Evolutionary conservation across 2,888 invertebrate species (phyloP), one percentile per base, ranked within the genome.

Genomic region (Salpingus planirostris): DNA sequence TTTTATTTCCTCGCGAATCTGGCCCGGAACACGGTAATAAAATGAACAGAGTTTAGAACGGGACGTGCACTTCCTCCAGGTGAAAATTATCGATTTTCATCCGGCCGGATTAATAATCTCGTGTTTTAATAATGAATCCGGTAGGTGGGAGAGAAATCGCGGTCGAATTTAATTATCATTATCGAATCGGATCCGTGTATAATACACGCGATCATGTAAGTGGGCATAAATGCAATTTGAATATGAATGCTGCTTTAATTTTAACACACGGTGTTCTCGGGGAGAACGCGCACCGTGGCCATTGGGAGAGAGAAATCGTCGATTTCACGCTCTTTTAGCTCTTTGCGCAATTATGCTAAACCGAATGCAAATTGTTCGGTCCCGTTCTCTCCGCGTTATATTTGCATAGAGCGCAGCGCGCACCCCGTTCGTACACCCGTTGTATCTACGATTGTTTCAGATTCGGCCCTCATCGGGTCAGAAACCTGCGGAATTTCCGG

Each of bases 301-400:
- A 46, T 47, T 44, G 34, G 36, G 38, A 44, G 39, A 41, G 38
- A 41, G 40, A 40, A 46, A 47, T 47, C 44, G 49, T 39, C 44
- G 42, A 51, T 48, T 51, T 51, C 43, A 46, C 43, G 46, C 43
- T 47, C 46, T 51, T 49, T 51, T 47, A 42, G 43, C 42, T 40
- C 41, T 43, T 44, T 46, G 45, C 42, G 36, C 49, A 46, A 48
- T 50, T 50, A 50, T 50, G 47, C 43, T 43, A 47, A 50, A 47
- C 42, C 39, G 31, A 47, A 50, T 48, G 50, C 44, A 44, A 48
- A 48, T 48, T 46, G 40, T 29, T 32, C 33, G 29, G 25, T 28
- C 15, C 15, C n/a, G n/a, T n/a, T n/a, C n/a, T n/a, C n/a, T n/a
- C n/a, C n/a, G 31, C 23, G 6, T 18, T 18, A 23, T 44, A 47